Evolutionary conservation across 1,140 invertebrate species (phyloP), one percentile per base, ranked within the genome.

Genomic region (Heterodera schachtii): DNA sequence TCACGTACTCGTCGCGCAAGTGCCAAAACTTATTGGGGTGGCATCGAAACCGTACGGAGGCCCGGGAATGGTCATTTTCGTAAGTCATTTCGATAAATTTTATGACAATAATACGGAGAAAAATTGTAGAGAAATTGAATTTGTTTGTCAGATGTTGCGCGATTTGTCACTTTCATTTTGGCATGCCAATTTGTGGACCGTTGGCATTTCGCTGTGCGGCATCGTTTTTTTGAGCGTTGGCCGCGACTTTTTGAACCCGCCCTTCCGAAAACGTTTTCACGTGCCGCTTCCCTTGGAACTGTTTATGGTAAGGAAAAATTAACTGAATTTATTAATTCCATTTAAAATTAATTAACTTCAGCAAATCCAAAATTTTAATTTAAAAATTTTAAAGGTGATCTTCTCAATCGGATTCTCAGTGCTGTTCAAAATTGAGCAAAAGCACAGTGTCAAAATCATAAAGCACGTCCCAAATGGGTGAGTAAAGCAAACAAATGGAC

Each of bases 201-300:
- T 92, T 21, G 89, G 90, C 31, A 89, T 91, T 7, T 89, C 91
- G 16, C 74, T 90, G 2, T 82, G 91, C 21, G 90, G 89, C 78
- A 90, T 92, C 60, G 21, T 89, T 2, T 86, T 91, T 57, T 84
- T 92, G 16, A 83, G 88, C 74, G n/a, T 90, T 3, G 87, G 90
- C 3, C 90, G 91, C 82, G 89, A 90, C 49, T 90, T 85, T 73
- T 88, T 92, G 81, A 92, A 91, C 85, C 90, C 91, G 52, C 87
- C 86, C 75, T 89, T 91, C n/a, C 90, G 91, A 84, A 90, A 89
- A 69, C 87, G 87, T 70, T 88, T 91, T 41, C 89, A 87, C 74
- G 90, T 91, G 86, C 92, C 91, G 8, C 84, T 92, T 2, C 91
- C 91, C 73, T 87, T 91, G 4, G 91, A 92, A 84, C 86, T 92